Evolutionary conservation across 2,113 vertebrate species (phyloP).

Genomic region (Garra rufa): DNA sequence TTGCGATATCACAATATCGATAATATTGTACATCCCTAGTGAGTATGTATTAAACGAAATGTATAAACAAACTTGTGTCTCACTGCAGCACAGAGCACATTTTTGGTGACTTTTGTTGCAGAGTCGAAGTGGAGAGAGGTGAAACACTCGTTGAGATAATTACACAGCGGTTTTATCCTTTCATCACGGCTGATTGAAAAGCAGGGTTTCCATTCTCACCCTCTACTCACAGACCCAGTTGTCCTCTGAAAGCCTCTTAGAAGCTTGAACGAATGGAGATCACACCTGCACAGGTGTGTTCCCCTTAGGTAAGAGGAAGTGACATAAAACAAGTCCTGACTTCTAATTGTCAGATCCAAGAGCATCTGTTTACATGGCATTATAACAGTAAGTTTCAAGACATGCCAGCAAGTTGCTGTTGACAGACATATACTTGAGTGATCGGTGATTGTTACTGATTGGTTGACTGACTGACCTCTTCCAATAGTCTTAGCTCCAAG

Average conservation of each 20-base stretch:
- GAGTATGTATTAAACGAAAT: background rate
- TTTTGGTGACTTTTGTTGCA: background rate
- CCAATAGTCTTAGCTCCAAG: conserved; percentile 69
- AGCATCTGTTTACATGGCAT: conserved; percentile 26
- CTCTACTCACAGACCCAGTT: conserved; percentile 18
- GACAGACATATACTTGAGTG: conserved; percentile 42
- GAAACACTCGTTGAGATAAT: conserved; percentile 59
- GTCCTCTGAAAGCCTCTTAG: conserved; percentile 53
- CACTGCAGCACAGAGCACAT: background rate
- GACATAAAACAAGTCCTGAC: conserved; percentile 67
- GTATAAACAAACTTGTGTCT: background rate
- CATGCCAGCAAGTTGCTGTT: background rate
- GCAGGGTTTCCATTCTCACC: conserved; percentile 53
- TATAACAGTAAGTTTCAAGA: background rate
- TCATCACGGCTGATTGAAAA: conserved; percentile 73
- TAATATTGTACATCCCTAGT: too few relatives aligned
- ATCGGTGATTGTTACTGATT: conserved; percentile 24
- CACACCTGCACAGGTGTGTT: conserved; percentile 76
- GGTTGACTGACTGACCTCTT: conserved; percentile 75
- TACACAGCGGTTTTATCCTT: conserved; percentile 63
- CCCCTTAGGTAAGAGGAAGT: conserved; percentile 69
- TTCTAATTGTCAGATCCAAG: conserved; percentile 64
- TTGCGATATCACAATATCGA: too few relatives aligned
- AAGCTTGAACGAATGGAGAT: conserved; percentile 50
- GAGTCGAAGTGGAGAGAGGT: conserved; percentile 19